These are phyloP conservation scores for Cremastinae sp. DNA, from an alignment of 2,888 invertebrate genomes.

Conservation along the genomic window DNA sequence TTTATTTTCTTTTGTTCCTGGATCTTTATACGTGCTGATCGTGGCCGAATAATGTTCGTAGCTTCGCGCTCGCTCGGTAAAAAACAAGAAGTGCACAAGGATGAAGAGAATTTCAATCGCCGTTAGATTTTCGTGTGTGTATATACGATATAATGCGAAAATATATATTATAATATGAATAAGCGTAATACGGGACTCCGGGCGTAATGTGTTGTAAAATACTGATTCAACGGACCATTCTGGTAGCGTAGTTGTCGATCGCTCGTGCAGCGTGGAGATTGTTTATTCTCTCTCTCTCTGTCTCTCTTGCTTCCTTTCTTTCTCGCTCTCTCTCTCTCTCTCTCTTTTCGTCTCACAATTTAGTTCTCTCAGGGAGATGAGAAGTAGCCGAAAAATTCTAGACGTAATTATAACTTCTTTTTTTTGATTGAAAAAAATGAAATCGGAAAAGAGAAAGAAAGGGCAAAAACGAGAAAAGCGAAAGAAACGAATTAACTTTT, in stretches of 20 bases:
- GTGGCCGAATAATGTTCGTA: neutral
- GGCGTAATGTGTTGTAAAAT: conserved; percentile 45
- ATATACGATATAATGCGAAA: conserved; percentile 42
- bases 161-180: conserved; percentile 53
- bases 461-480: conserved; percentile 47
- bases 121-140: conserved; percentile 39
- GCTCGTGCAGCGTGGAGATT: conserved; percentile 43
- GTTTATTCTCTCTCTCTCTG: conserved; percentile 20
- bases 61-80: conserved; percentile 25
- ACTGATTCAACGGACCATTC: conserved; percentile 49
- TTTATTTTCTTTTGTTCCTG: conserved; percentile 6
- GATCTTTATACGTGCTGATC: neutral
- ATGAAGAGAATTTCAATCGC: conserved; percentile 19
- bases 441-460: conserved; percentile 45
- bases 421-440: conserved; percentile 35
- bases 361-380: neutral
- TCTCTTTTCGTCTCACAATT: conserved; percentile 1
- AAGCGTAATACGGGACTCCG: conserved; percentile 53
- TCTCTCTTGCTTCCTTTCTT: conserved; percentile 16
- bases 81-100: neutral
- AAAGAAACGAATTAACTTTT: conserved; percentile 60
- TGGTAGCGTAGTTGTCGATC: conserved; percentile 47
- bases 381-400: neutral
- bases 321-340: conserved; percentile 10
- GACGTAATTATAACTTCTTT: neutral